A percentile compares a stretch with the other conserved stretches of the same genome.
phyloP scores from a whole-genome alignment of 2,888 invertebrate genomes.

The Polydrusus pterygomalis region DNA sequence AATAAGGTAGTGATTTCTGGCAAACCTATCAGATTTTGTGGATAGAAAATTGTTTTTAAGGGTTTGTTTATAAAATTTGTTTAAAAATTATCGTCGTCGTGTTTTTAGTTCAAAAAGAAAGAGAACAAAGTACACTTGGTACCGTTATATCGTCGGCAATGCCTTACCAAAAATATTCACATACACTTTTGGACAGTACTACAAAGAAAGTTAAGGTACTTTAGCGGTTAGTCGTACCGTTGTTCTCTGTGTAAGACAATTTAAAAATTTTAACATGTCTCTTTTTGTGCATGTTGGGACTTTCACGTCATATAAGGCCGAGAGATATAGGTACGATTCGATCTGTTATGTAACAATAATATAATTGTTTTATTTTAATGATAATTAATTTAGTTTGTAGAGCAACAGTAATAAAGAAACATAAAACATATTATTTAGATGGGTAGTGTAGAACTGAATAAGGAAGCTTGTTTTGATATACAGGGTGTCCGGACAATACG shows the following conservation, averaged over 20 bases:
- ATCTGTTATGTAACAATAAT: constrained; percentile 16
- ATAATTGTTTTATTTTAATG: no score
- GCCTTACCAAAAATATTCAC: constrained; percentile 23
- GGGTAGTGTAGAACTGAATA: background rate
- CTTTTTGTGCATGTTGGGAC: constrained; percentile 36
- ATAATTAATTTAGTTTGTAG: constrained; percentile 8
- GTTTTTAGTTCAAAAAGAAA: no score
- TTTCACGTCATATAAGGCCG: constrained; percentile 47
- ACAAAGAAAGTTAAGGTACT: constrained; percentile 32
- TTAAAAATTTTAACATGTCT: constrained; percentile 35
- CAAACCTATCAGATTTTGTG: no score
- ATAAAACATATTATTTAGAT: no score
- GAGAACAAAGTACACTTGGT: no score
- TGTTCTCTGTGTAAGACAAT: constrained; percentile 30
- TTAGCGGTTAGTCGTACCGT: constrained; percentile 23
- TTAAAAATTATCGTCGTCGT: no score
- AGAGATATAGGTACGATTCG: constrained; percentile 34
- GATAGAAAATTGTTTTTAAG: no score
- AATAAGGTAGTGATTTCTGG: no score
- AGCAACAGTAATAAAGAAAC: constrained; percentile 9
- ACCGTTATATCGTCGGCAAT: background rate
- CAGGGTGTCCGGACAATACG: no score
- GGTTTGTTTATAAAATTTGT: no score
- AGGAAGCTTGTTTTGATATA: no score
- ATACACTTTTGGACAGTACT: constrained; percentile 30